Evolutionary conservation across 2,888 invertebrate genomes (phyloP).

Genomic region (Pantelozetes paolii): DNA sequence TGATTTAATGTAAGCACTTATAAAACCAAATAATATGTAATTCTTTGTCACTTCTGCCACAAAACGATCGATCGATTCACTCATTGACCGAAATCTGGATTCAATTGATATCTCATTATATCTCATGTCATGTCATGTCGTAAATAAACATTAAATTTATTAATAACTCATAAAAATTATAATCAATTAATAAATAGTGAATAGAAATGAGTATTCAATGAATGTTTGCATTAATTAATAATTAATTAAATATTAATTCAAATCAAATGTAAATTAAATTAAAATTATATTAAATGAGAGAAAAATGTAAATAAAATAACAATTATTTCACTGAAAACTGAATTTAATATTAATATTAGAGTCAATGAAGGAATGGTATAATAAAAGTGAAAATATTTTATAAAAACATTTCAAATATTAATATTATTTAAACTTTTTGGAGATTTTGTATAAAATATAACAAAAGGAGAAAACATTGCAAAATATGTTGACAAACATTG

Average conservation of each 20-base stretch:
- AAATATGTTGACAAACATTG: conserved; percentile 9
- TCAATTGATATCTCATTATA: background rate
- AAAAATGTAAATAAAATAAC: too few relatives aligned
- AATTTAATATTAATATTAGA: too few relatives aligned
- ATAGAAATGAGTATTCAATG: background rate
- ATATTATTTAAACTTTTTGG: background rate
- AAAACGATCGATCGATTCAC: background rate
- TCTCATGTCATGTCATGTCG: background rate
- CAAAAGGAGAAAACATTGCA: background rate
- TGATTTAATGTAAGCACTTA: background rate
- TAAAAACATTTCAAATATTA: too few relatives aligned
- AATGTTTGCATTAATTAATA: background rate
- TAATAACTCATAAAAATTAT: background rate
- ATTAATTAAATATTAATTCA: background rate
- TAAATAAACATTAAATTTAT: background rate
- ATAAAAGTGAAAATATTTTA: too few relatives aligned
- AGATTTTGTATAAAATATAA: background rate
- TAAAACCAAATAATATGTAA: background rate
- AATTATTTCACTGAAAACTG: too few relatives aligned
- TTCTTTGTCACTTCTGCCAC: background rate
- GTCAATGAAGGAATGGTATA: too few relatives aligned
- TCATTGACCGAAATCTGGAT: background rate
- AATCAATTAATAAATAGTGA: background rate
- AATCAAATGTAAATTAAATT: background rate
- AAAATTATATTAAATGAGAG: too few relatives aligned